phyloP scores from a whole-genome alignment of 2,113 vertebrate species.

The Prietella phreatophila region DNA sequence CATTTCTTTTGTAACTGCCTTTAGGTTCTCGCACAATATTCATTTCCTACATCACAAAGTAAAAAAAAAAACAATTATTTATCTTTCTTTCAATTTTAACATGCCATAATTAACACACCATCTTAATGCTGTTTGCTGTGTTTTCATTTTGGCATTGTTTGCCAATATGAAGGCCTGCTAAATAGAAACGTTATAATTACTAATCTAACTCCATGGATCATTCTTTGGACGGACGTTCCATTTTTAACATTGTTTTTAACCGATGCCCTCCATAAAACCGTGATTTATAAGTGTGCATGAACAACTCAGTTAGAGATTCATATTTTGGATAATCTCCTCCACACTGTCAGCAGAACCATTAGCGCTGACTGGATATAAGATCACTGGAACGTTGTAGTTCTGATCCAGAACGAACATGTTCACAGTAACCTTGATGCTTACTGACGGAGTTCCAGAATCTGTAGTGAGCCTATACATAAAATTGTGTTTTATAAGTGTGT shows the following conservation, averaged over 20 bases:
- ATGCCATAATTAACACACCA: background rate
- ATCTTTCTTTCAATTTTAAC: background rate
- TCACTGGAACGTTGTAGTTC: too few relatives aligned
- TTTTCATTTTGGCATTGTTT: background rate
- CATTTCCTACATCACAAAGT: background rate
- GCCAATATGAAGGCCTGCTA: background rate
- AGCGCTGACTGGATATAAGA: too few relatives aligned
- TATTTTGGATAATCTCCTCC: too few relatives aligned
- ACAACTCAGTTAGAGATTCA: too few relatives aligned
- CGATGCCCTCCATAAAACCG: background rate
- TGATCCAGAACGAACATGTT: too few relatives aligned
- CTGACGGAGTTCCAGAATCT: too few relatives aligned
- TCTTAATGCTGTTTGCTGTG: background rate
- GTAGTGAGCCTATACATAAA: background rate
- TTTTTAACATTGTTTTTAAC: background rate
- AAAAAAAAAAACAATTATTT: background rate
- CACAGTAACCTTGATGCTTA: too few relatives aligned
- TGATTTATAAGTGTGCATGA: background rate
- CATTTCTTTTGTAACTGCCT: background rate
- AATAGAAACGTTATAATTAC: background rate
- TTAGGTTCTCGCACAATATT: background rate
- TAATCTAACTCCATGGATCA: background rate
- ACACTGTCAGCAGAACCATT: too few relatives aligned
- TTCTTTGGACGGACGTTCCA: background rate
- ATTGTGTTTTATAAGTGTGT: background rate